Evolutionary conservation across 2,888 invertebrate genomes (phyloP).

Genomic region (Parnassius orleans): DNA sequence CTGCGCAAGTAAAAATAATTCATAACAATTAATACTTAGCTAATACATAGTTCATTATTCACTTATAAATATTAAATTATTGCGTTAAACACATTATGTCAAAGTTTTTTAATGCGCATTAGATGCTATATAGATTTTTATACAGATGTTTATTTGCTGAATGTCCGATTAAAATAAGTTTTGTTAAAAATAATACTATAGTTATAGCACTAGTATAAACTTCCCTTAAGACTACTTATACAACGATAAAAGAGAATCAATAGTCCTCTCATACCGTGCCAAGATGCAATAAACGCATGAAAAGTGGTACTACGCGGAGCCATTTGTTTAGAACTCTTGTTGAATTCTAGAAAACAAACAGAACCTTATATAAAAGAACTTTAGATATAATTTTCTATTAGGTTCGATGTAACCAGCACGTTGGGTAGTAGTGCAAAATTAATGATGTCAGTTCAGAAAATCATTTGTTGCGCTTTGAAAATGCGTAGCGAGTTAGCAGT

Average conservation of each 20-base stretch:
- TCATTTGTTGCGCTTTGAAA: slow-evolving; percentile 64
- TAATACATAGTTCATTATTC: too few relatives aligned
- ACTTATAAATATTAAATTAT: too few relatives aligned
- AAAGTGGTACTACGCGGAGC: slow-evolving; percentile 58
- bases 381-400: slow-evolving; percentile 32
- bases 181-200: too few relatives aligned
- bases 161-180: too few relatives aligned
- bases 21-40: too few relatives aligned
- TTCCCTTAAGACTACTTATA: slow-evolving; percentile 33
- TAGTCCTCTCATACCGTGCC: slow-evolving; percentile 66
- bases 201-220: slow-evolving; percentile 9
- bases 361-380: slow-evolving; percentile 38
- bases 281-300: slow-evolving; percentile 71
- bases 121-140: too few relatives aligned
- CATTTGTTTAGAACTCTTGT: slow-evolving; percentile 54
- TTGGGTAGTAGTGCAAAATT: slow-evolving; percentile 56
- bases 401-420: slow-evolving; percentile 37
- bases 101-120: too few relatives aligned
- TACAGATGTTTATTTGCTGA: too few relatives aligned
- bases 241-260: slow-evolving; percentile 64
- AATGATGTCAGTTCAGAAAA: slow-evolving; percentile 63
- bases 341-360: slow-evolving; percentile 31
- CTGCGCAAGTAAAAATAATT: too few relatives aligned
- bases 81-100: too few relatives aligned
- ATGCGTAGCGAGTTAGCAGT: slow-evolving; percentile 38